Percentiles rank a stretch among this genome's conserved stretches.
phyloP scores from a whole-genome alignment of 2,888 invertebrate species.

The Euspilapteryx auroguttella region DNA sequence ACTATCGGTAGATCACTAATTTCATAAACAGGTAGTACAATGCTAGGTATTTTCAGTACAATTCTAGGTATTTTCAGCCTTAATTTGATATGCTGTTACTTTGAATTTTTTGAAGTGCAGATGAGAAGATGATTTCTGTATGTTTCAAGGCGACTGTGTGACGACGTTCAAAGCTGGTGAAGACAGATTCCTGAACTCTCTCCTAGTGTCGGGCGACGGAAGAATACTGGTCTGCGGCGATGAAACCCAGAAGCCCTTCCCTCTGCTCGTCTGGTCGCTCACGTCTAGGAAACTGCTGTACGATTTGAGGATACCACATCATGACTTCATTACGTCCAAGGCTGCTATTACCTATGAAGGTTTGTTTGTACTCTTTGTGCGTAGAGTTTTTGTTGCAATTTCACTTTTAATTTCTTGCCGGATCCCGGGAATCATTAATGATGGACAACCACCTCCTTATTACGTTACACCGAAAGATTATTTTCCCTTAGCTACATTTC shows the following conservation, averaged over 20 bases:
- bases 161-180: constrained; percentile 91
- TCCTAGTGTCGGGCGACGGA: constrained; percentile 86
- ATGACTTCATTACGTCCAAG: constrained; percentile 82
- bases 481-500: too few relatives aligned
- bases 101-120: too few relatives aligned
- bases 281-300: constrained; percentile 81
- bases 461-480: too few relatives aligned
- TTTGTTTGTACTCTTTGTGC: too few relatives aligned
- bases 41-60: too few relatives aligned
- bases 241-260: constrained; percentile 91
- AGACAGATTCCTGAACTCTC: constrained; percentile 85
- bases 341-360: constrained; percentile 87
- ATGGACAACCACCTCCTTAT: too few relatives aligned
- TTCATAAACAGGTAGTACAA: too few relatives aligned
- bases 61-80: too few relatives aligned
- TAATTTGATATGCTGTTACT: too few relatives aligned
- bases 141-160: constrained; percentile 67
- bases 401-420: not conserved
- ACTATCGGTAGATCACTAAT: not conserved
- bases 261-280: constrained; percentile 86
- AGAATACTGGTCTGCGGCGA: constrained; percentile 88
- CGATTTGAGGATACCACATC: constrained; percentile 85
- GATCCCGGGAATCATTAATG: too few relatives aligned
- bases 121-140: not conserved
- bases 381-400: too few relatives aligned